phyloP scores from a whole-genome alignment of 2,113 vertebrate species.

The Menidia beryllina region DNA sequence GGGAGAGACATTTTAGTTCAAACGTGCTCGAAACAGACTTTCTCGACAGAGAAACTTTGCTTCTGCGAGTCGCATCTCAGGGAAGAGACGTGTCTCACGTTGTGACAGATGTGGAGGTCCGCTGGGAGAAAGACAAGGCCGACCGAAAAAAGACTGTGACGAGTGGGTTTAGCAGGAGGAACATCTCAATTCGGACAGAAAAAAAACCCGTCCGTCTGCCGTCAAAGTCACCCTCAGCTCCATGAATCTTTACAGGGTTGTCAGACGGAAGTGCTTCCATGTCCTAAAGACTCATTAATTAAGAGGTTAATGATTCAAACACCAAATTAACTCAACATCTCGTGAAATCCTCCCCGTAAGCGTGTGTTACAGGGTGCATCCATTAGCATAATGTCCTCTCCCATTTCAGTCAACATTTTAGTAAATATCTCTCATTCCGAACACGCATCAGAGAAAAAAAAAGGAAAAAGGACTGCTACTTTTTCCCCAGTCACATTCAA shows the following conservation, averaged over 20 bases:
- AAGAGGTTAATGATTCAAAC: constrained; percentile 61
- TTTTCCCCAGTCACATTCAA: constrained; percentile 45
- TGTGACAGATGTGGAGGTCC: constrained; percentile 10
- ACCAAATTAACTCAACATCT: constrained; percentile 64
- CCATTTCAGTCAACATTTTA: constrained; percentile 14
- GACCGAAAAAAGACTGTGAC: constrained; percentile 22
- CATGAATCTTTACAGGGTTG: constrained; percentile 14
- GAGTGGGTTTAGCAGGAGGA: constrained; percentile 1
- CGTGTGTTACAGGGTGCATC: constrained; percentile 40
- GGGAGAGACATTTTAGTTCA: no score
- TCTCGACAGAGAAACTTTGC: no score
- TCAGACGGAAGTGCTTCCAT: constrained; percentile 32
- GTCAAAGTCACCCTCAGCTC: constrained; percentile 47
- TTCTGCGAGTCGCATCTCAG: no score
- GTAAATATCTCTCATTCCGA: constrained; percentile 32
- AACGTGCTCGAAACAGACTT: no score
- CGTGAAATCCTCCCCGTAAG: constrained; percentile 29
- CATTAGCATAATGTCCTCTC: constrained; percentile 61
- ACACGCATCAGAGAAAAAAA: no score
- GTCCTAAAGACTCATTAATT: constrained; percentile 54
- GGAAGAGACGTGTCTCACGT: neutral
- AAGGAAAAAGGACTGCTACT: constrained; percentile 42
- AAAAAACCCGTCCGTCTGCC: neutral
- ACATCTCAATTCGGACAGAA: constrained; percentile 31
- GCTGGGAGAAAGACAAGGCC: constrained; percentile 27